Evolutionary conservation across 1,140 invertebrate species (phyloP), one percentile per base, ranked within the genome.

Genomic region (Laupala kohalensis): DNA sequence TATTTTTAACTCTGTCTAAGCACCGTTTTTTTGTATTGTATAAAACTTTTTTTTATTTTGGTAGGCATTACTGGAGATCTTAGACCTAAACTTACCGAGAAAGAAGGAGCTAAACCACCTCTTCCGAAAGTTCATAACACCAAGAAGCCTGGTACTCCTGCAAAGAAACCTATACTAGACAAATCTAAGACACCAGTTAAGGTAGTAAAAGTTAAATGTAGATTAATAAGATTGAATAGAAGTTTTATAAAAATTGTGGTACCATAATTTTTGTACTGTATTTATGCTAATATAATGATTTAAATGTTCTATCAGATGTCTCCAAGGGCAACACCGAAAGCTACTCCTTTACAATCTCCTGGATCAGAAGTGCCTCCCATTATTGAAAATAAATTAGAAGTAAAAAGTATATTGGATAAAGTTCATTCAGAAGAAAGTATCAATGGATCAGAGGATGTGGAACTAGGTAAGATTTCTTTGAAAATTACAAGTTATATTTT

Each of bases 331-430:
- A 86, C 84, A 19, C 84, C 84, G 6, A 83, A 81, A 73, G 81
- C 82, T 25, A 86, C 84, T 30, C 86, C 86, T 4, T 73, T 85
- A 64, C 84, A 85, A 71, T 86, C 85, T 74, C 86, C 86, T 0
- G 81, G 81, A 4, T 78, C 79, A 26, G 85, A 87, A 74, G 78
- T 80, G 63, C 78, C 78, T 12, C 77, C 80, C 29, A 30, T 74
- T 64, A 12, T 71, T 66, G 62, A 71, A 68, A 64, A 69, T 25
- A 53, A 53, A 72, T 53, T 63, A 29, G 67, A 77, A 37, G 25
- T 30, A 67, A 53, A 53, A 37, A 6, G 30, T 37, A 15, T 37
- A 37, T 37, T 37, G 15, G 15, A 37, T 15, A 37, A 37, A 37
- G 15, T 6, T 37, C 30, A 37, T 37, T 37, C n/a, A 15, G 37